phyloP scores from a whole-genome alignment of 2,888 invertebrate species.

The Nasonovia ribisnigri region DNA sequence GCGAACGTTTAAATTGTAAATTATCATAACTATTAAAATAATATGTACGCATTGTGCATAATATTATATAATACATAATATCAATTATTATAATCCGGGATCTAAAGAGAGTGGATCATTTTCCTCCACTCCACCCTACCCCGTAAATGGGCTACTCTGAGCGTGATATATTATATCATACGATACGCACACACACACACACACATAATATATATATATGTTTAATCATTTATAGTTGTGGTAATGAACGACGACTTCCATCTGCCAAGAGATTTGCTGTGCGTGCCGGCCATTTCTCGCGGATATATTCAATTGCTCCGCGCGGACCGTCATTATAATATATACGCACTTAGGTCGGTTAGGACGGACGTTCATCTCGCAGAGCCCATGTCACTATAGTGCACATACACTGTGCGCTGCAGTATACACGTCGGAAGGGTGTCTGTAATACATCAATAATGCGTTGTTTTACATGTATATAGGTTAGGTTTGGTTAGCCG shows the following conservation, averaged over 20 bases:
- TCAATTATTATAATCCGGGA: not conserved
- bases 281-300: not conserved
- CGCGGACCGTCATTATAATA: not conserved
- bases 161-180: not conserved
- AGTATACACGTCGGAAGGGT: not conserved
- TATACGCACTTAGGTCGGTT: not conserved
- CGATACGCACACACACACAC: not conserved
- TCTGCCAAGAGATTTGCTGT: not conserved
- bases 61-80: not conserved
- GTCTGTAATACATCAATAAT: not conserved
- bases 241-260: not conserved
- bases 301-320: conserved; percentile 14
- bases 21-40: not conserved
- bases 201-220: not conserved
- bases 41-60: not conserved
- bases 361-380: not conserved
- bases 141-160: not conserved
- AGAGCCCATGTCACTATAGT: not conserved
- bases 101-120: not conserved
- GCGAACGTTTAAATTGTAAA: not conserved
- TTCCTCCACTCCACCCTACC: not conserved
- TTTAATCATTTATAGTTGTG: not conserved
- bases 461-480: not conserved
- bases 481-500: not conserved
- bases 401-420: not conserved